Conservation (phyloP, 1,140 invertebrate species). For the Maconellicoccus hirsutus region DNA sequence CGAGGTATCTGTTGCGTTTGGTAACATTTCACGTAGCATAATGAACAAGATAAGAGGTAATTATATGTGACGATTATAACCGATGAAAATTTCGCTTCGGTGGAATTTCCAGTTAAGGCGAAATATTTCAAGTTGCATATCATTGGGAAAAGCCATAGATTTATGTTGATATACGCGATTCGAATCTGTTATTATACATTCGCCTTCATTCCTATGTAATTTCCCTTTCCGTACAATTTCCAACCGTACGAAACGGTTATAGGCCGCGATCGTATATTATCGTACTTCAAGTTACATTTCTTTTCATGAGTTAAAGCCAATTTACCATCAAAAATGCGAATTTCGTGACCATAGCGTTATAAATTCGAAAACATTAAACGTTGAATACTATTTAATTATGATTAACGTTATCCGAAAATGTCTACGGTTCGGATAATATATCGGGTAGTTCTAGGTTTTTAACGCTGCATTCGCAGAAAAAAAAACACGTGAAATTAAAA, state of each 20-base stretch:
- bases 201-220: background rate
- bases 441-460: background rate
- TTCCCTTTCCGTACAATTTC: background rate
- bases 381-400: conserved; percentile 5
- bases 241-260: background rate
- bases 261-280: background rate
- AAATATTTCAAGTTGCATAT: background rate
- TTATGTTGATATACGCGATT: background rate
- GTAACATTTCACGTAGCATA: no score
- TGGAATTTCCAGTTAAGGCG: no score
- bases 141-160: background rate
- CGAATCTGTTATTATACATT: background rate
- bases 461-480: background rate
- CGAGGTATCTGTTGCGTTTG: no score
- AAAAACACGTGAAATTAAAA: no score
- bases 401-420: background rate
- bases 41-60: no score
- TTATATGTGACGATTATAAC: no score
- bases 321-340: background rate
- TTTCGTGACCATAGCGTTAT: background rate
- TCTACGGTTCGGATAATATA: background rate
- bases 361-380: background rate
- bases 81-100: no score
- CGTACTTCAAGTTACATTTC: background rate
- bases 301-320: background rate